These are phyloP conservation scores for Hypolimnas misippus DNA, from an alignment of 2,888 invertebrate genomes.

Conservation along the genomic window DNA sequence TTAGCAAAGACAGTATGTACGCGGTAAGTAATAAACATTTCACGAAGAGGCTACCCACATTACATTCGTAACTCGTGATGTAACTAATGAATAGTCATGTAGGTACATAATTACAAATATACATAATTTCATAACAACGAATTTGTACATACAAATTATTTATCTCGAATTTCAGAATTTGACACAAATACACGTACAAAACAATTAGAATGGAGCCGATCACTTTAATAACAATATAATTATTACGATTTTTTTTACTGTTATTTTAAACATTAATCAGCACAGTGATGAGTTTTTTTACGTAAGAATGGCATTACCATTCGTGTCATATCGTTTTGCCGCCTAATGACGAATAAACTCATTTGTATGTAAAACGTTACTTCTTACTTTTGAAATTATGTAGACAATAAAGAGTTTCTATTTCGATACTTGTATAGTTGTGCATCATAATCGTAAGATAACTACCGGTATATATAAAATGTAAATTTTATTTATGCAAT, in stretches of 20 bases:
- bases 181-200: slow-evolving; percentile 12
- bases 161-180: slow-evolving; percentile 23
- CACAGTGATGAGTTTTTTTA: slow-evolving; percentile 11
- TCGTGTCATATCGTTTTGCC: slow-evolving; percentile 18
- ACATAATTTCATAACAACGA: slow-evolving; percentile 25
- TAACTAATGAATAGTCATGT: slow-evolving; percentile 36
- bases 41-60: slow-evolving; percentile 9
- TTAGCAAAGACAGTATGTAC: background rate
- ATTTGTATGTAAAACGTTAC: slow-evolving; percentile 15
- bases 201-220: slow-evolving; percentile 10
- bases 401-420: slow-evolving; percentile 21
- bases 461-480: background rate
- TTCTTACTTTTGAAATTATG: slow-evolving; percentile 18
- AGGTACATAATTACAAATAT: slow-evolving; percentile 27
- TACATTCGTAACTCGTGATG: slow-evolving; percentile 19
- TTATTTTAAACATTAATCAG: slow-evolving; percentile 3
- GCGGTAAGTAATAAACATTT: slow-evolving; percentile 10
- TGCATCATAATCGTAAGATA: slow-evolving; percentile 1
- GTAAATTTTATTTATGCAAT: background rate
- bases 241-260: slow-evolving; percentile 3
- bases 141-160: slow-evolving; percentile 17
- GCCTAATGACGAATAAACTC: slow-evolving; percentile 24
- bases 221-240: slow-evolving; percentile 6
- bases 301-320: slow-evolving; percentile 19
- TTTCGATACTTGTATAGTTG: slow-evolving; percentile 9